Percentiles rank a stretch among this genome's conserved stretches.
Conservation (phyloP, 2,797 vertebrate genomes). For the Champsocephalus gunnari region DNA sequence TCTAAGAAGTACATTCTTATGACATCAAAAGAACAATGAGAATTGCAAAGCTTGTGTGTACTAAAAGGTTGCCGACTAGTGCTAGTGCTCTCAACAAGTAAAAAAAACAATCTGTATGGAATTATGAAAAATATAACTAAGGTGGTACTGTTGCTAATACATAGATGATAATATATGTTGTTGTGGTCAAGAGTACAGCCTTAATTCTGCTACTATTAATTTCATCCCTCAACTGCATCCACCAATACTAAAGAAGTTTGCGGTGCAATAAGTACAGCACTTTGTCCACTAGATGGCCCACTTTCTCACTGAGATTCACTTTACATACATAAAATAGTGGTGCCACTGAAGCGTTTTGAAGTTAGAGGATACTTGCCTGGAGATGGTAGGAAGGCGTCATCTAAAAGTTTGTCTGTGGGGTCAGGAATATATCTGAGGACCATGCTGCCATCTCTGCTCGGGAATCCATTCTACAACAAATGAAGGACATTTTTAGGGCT, state of each 20-base stretch:
- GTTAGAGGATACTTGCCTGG: constrained; percentile 84
- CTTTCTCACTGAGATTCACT: constrained; percentile 26
- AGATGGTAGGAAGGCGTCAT: constrained; percentile 89
- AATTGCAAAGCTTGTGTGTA: background rate
- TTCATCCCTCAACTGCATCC: background rate
- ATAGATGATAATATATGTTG: background rate
- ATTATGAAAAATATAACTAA: background rate
- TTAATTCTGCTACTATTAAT: background rate
- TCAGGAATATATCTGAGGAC: constrained; percentile 95
- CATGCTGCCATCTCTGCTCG: constrained; percentile 90
- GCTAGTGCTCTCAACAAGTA: background rate
- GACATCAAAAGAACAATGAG: background rate
- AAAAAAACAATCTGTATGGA: background rate
- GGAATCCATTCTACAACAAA: constrained; percentile 83
- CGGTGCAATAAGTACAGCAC: background rate
- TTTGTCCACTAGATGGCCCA: constrained; percentile 70
- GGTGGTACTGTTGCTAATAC: background rate
- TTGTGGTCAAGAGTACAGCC: background rate
- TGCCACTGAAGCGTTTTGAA: background rate
- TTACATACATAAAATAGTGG: constrained; percentile 10
- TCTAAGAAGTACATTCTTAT: background rate
- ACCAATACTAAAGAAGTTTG: background rate
- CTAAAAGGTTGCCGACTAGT: background rate
- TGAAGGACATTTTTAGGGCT: background rate
- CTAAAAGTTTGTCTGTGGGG: constrained; percentile 89